Conservation (phyloP, 2,113 vertebrate species). For the Hydropotes inermis region DNA sequence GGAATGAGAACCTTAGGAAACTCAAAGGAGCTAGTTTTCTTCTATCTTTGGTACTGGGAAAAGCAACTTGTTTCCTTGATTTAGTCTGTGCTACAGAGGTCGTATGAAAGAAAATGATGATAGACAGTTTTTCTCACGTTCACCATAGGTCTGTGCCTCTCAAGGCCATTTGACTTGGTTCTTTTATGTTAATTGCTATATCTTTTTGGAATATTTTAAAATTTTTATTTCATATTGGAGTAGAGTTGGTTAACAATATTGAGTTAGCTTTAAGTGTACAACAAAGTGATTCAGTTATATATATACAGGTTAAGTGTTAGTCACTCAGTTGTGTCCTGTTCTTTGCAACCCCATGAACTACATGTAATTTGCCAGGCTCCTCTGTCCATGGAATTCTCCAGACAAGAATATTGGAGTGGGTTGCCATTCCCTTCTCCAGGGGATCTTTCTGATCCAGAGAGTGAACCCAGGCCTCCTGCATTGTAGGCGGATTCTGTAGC, state of each 20-base stretch:
- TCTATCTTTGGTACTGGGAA: neutral
- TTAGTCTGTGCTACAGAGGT: neutral
- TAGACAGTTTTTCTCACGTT: neutral
- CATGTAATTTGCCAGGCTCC: neutral
- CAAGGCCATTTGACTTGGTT: neutral
- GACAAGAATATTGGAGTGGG: neutral
- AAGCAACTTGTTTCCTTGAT: neutral
- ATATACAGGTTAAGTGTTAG: neutral
- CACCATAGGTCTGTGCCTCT: accelerated
- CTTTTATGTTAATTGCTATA: neutral
- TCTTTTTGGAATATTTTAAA: neutral
- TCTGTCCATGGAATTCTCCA: neutral
- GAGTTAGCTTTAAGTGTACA: neutral
- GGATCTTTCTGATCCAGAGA: neutral
- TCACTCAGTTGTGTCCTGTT: neutral
- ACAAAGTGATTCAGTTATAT: neutral
- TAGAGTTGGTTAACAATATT: neutral
- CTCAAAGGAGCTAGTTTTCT: neutral
- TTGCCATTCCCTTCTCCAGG: neutral
- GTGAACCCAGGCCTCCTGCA: neutral
- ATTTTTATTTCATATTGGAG: neutral
- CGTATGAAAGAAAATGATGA: neutral
- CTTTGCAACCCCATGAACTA: neutral
- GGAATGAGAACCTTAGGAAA: neutral
- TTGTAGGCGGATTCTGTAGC: neutral